Percentiles rank a stretch among this genome's conserved stretches.
Evolutionary conservation across 2,888 invertebrate species (phyloP).

Genomic region (Lasioglossum villosulum): DNA sequence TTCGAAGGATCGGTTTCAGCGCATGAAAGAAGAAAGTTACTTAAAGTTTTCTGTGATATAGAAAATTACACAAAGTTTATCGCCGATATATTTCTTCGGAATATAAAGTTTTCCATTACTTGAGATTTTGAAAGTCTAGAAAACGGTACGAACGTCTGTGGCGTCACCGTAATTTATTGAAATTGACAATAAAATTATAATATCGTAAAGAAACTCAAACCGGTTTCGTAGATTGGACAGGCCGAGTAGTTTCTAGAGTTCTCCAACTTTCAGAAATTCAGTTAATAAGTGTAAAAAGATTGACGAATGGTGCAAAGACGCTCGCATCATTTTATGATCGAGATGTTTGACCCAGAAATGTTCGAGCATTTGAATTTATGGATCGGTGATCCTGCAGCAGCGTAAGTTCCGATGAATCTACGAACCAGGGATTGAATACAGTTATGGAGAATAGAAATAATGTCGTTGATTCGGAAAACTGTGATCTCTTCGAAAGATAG

Average conservation of each 20-base stretch:
- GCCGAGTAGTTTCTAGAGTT: neutral
- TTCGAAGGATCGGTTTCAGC: neutral
- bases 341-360: neutral
- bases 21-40: neutral
- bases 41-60: neutral
- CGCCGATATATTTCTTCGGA: neutral
- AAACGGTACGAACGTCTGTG: neutral
- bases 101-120: neutral
- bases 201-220: neutral
- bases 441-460: neutral
- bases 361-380: neutral
- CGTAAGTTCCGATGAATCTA: neutral
- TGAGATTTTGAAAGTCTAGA: neutral
- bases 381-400: neutral
- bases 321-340: neutral
- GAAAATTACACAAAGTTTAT: neutral
- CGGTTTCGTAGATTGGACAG: neutral
- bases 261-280: neutral
- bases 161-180: neutral
- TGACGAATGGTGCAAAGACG: neutral
- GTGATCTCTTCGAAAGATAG: no score
- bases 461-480: neutral
- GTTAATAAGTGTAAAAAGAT: neutral
- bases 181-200: neutral
- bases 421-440: neutral